Evolutionary conservation across 2,113 vertebrate genomes (phyloP).

Genomic region (human (Homo sapiens)): GRCh38 chr9:7326001-7326500

Average conservation of each 20-base stretch:
- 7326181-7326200: neutral
- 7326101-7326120: neutral
- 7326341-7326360: neutral
- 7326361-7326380: neutral
- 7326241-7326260: neutral
- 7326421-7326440: neutral
- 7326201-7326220: neutral
- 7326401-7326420: neutral
- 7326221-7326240: neutral
- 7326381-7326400: neutral
- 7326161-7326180: neutral
- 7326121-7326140: neutral
- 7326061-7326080: neutral
- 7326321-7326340: neutral
- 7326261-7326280: neutral
- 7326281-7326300: neutral
- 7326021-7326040: neutral
- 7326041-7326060: neutral
- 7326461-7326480: neutral
- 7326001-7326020: slow-evolving; percentile 9
- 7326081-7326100: neutral
- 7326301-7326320: neutral
- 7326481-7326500: neutral
- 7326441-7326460: neutral
- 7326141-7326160: neutral